A percentile compares a stretch with the other conserved stretches of the same genome.
These are phyloP conservation scores for Creontiades dilutus DNA, from an alignment of 2,888 invertebrate species.

Conservation along the genomic window DNA sequence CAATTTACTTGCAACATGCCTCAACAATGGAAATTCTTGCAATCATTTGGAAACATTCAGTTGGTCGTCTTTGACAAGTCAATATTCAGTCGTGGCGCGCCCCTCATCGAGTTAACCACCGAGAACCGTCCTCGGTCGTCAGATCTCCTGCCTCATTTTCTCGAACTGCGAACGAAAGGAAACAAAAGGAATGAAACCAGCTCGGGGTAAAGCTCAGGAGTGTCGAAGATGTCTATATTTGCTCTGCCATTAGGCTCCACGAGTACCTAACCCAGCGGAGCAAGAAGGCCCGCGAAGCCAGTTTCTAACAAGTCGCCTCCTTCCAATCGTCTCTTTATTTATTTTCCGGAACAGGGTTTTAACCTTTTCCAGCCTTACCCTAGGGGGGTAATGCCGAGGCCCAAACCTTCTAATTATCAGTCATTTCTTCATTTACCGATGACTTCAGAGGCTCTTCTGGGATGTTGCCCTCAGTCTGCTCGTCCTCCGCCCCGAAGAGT, in stretches of 20 bases:
- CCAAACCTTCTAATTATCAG: constrained; percentile 68
- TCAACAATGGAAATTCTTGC: neutral
- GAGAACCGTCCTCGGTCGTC: neutral
- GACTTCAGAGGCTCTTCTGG: constrained; percentile 25
- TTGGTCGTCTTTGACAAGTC: constrained; percentile 21
- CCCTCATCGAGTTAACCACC: constrained; percentile 26
- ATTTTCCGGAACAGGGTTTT: constrained; percentile 35
- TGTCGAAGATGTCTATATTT: constrained; percentile 68
- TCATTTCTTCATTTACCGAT: constrained; percentile 66
- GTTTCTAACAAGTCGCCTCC: constrained; percentile 50
- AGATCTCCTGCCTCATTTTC: constrained; percentile 43
- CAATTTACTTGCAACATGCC: neutral
- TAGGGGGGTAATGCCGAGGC: constrained; percentile 47
- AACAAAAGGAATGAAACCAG: constrained; percentile 1
- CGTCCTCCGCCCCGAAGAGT: neutral
- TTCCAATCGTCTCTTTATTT: constrained; percentile 55
- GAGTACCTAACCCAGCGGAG: neutral
- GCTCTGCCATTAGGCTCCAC: constrained; percentile 53
- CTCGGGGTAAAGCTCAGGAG: constrained; percentile 44
- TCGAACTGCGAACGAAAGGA: constrained; percentile 29
- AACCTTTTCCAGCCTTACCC: constrained; percentile 24
- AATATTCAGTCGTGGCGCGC: neutral
- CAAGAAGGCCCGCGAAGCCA: neutral
- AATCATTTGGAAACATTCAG: neutral
- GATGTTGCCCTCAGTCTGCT: constrained; percentile 17